A percentile compares a stretch with the other conserved stretches of the same genome.
These are phyloP conservation scores for Scolopax mira DNA, from an alignment of 2,113 vertebrate species.

Conservation along the genomic window DNA sequence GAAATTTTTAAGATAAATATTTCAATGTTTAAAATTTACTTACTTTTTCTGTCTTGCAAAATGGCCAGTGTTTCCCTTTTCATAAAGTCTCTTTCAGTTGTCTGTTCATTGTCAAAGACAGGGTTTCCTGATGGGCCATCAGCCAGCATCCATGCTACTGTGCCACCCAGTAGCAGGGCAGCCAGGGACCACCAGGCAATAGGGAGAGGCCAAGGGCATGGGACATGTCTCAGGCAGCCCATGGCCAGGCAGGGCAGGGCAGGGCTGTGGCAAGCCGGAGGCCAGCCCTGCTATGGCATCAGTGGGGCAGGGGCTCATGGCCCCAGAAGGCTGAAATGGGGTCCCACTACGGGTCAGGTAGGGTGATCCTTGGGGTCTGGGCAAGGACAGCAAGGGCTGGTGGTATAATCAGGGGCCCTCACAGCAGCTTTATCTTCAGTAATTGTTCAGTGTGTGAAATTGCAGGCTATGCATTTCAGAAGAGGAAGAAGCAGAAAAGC, in stretches of 20 bases:
- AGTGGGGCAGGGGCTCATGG: not conserved
- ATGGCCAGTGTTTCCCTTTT: not conserved
- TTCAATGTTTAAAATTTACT: not conserved
- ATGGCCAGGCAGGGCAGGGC: too few relatives aligned
- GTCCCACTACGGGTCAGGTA: not conserved
- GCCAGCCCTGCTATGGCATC: not conserved
- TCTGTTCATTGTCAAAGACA: not conserved
- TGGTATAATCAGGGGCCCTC: accelerated
- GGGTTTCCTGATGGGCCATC: accelerated
- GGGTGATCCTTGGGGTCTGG: accelerated
- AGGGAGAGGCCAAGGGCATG: not conserved
- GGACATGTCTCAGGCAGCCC: accelerated
- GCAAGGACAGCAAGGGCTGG: not conserved
- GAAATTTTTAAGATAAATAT: not conserved
- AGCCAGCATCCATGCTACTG: accelerated
- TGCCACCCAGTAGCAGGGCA: not conserved
- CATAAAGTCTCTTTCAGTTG: not conserved
- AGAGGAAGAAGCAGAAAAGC: not conserved
- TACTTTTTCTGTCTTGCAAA: not conserved
- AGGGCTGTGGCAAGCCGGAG: not conserved
- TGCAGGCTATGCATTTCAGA: not conserved
- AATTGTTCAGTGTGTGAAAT: not conserved
- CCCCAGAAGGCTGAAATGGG: accelerated
- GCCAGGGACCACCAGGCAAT: accelerated
- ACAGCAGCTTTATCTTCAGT: not conserved